These are phyloP conservation scores for Lasioglossum vierecki DNA, from an alignment of 2,888 invertebrate species.

Conservation along the genomic window DNA sequence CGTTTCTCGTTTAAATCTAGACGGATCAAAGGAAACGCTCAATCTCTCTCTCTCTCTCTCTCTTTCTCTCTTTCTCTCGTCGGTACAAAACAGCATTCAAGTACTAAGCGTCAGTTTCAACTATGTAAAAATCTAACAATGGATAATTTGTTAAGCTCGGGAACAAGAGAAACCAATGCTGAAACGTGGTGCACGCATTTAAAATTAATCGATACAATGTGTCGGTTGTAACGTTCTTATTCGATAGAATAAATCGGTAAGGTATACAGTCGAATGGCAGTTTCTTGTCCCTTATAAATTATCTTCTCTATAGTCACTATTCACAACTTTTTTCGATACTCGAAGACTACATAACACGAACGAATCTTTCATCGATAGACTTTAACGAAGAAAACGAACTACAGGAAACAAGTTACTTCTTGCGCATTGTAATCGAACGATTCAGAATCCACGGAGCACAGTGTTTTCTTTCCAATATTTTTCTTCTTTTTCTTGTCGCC, in stretches of 20 bases:
- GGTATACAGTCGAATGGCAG: conserved; percentile 69
- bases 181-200: neutral
- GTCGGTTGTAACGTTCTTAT: conserved; percentile 42
- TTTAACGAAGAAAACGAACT: conserved; percentile 21
- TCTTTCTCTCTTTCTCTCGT: conserved; percentile 22
- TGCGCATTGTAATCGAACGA: neutral
- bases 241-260: conserved; percentile 62
- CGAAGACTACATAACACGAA: neutral
- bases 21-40: neutral
- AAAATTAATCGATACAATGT: conserved; percentile 24
- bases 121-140: conserved; percentile 5
- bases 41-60: neutral
- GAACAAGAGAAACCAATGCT: conserved; percentile 22
- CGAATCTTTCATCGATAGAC: neutral
- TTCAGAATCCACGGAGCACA: neutral
- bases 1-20: neutral
- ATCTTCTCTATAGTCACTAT: conserved; percentile 24
- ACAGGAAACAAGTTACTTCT: neutral
- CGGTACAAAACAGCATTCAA: conserved; percentile 47
- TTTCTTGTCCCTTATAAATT: conserved; percentile 49
- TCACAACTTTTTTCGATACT: conserved; percentile 10
- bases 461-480: neutral
- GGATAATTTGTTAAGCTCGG: conserved; percentile 2
- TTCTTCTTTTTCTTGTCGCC: neutral
- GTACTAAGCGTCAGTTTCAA: conserved; percentile 50